Conservation (phyloP, 2,797 vertebrate genomes). For the Lophura swinhoii region DNA sequence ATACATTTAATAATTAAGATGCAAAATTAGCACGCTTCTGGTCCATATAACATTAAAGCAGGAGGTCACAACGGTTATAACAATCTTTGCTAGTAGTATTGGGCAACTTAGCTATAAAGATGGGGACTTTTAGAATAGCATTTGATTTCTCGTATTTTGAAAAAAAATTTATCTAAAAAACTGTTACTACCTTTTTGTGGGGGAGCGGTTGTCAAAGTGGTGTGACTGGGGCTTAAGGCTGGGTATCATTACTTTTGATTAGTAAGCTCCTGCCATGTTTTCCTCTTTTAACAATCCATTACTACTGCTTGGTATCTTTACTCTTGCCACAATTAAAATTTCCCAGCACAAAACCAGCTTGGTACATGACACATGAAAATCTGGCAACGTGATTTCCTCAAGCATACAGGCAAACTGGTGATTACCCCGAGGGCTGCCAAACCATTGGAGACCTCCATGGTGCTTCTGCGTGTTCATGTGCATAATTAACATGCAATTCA, state of each 20-base stretch:
- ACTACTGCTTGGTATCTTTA: not conserved
- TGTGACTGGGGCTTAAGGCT: not conserved
- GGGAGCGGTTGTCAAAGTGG: not conserved
- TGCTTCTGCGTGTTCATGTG: fast-evolving
- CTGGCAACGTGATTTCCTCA: not conserved
- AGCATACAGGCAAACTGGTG: not conserved
- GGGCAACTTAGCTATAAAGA: not conserved
- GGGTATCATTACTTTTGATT: not conserved
- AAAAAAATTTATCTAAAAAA: not conserved
- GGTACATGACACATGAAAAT: not conserved
- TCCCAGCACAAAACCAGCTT: not conserved
- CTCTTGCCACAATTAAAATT: not conserved
- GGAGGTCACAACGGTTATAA: not conserved
- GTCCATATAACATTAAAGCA: not conserved
- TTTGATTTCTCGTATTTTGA: not conserved
- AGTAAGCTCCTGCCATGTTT: slow-evolving; percentile 32
- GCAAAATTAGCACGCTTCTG: not conserved
- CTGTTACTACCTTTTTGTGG: not conserved
- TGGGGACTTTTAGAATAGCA: not conserved
- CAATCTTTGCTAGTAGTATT: not conserved
- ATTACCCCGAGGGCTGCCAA: not conserved
- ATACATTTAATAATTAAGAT: not conserved
- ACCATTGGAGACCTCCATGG: not conserved
- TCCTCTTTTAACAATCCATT: slow-evolving; percentile 3
- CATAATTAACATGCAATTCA: fast-evolving